Evolutionary conservation across 2,888 invertebrate species (phyloP).

Genomic region (Lissonota sp.): DNA sequence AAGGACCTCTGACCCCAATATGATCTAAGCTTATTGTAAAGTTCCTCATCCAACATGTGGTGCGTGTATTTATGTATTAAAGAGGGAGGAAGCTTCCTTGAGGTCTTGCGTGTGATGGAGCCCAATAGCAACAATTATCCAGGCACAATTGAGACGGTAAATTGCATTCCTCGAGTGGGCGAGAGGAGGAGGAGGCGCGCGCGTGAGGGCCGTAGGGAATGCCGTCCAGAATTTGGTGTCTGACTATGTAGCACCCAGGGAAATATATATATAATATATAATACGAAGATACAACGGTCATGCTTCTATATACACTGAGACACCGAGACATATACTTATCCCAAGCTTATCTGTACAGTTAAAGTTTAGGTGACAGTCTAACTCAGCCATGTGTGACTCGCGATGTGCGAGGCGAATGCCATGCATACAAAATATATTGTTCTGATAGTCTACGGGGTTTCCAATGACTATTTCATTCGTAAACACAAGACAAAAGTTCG

Average conservation of each 20-base stretch:
- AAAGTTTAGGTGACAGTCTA: conserved; percentile 6
- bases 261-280: conserved; percentile 3
- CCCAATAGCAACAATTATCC: conserved; percentile 77
- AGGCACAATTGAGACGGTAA: conserved; percentile 74
- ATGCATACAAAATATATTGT: conserved; percentile 55
- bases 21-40: conserved; percentile 16
- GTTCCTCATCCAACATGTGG: conserved; percentile 3
- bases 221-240: conserved; percentile 61
- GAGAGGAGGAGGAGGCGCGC: background rate
- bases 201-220: conserved; percentile 46
- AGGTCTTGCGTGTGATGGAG: conserved; percentile 56
- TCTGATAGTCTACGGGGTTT: conserved; percentile 28
- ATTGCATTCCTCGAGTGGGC: conserved; percentile 70
- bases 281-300: background rate
- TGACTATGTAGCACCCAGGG: conserved; percentile 41
- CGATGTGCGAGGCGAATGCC: conserved; percentile 41
- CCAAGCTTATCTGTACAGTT: background rate
- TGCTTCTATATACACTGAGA: conserved; percentile 6
- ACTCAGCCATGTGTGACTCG: conserved; percentile 37
- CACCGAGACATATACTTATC: conserved; percentile 21
- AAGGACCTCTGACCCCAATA: background rate
- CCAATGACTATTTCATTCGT: conserved; percentile 23
- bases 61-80: background rate
- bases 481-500: conserved; percentile 20
- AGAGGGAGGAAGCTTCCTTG: conserved; percentile 27